A percentile compares a stretch with the other conserved stretches of the same genome.
These are phyloP conservation scores for Sigmodon hispidus DNA, from an alignment of 2,113 vertebrate genomes.

Conservation along the genomic window DNA sequence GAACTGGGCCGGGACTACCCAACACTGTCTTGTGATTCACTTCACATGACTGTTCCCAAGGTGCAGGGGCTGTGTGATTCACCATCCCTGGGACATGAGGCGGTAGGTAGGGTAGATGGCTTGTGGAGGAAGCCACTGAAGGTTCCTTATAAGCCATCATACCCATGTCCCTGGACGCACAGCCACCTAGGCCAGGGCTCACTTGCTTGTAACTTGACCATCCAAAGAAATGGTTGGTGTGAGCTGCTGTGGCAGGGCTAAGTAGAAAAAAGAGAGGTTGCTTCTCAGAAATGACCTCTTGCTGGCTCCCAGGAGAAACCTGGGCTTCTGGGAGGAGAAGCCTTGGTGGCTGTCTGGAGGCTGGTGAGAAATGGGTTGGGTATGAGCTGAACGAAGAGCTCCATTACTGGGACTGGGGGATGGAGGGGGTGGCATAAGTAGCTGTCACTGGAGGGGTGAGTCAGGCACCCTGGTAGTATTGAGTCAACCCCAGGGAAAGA, in stretches of 20 bases:
- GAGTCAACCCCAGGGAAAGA: constrained; percentile 63
- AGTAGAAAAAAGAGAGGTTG: no score
- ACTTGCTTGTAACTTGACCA: not conserved
- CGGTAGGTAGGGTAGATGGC: no score
- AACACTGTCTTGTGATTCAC: not conserved
- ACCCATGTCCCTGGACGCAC: not conserved
- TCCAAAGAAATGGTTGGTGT: not conserved
- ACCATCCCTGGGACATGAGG: not conserved
- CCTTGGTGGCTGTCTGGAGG: not conserved
- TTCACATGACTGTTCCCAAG: not conserved
- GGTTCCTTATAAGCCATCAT: not conserved
- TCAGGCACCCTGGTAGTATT: constrained; percentile 67
- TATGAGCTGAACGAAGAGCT: not conserved
- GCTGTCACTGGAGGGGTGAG: constrained; percentile 65
- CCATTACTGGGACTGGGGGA: not conserved
- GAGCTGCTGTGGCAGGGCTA: not conserved
- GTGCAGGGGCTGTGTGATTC: not conserved
- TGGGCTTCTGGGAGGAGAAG: not conserved
- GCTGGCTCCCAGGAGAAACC: not conserved
- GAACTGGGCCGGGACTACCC: constrained; percentile 62
- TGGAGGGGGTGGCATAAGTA: constrained; percentile 62
- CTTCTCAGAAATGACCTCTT: not conserved
- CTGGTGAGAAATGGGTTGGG: not conserved
- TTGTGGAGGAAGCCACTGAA: not conserved
- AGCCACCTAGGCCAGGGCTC: not conserved